Percentiles rank a stretch among this genome's conserved stretches.
phyloP scores from a whole-genome alignment of 2,797 vertebrate species.

The Hydrocynus forskahlii region DNA sequence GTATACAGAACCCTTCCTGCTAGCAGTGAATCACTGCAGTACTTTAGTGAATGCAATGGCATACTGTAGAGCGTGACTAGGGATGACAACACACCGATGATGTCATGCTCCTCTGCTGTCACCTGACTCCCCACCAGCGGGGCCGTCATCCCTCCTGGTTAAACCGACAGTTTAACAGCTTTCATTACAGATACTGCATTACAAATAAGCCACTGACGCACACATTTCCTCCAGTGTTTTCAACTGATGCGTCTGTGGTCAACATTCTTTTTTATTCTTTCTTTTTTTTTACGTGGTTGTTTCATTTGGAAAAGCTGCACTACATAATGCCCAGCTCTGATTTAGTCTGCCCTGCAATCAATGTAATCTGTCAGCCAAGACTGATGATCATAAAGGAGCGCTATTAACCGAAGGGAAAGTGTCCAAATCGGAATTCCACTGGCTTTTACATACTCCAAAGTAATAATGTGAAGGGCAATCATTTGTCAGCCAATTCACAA shows the following conservation, averaged over 20 bases:
- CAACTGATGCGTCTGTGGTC: conserved; percentile 7
- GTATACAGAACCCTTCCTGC: neutral
- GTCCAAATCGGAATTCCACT: conserved; percentile 71
- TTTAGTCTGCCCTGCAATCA: conserved; percentile 79
- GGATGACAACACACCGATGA: conserved; percentile 45
- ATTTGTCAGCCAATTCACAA: conserved; percentile 79
- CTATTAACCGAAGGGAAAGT: conserved; percentile 75
- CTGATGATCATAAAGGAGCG: conserved; percentile 80
- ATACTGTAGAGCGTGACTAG: conserved; percentile 27
- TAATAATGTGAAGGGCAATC: conserved; percentile 73
- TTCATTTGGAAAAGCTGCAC: conserved; percentile 74
- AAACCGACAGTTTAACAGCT: conserved; percentile 24
- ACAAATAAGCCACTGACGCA: conserved; percentile 21
- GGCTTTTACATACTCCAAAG: conserved; percentile 68
- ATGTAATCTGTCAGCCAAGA: conserved; percentile 79
- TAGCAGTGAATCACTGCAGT: neutral
- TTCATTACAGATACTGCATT: conserved; percentile 18
- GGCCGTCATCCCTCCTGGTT: conserved; percentile 21
- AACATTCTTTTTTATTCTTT: neutral
- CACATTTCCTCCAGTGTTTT: neutral
- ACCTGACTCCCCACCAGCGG: conserved; percentile 32
- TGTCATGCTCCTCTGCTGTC: conserved; percentile 43
- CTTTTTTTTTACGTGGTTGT: conserved; percentile 68
- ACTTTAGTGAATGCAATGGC: conserved; percentile 9
- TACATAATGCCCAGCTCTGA: conserved; percentile 78